phyloP scores from a whole-genome alignment of 2,888 invertebrate genomes.

The Amphiduros pacificus region DNA sequence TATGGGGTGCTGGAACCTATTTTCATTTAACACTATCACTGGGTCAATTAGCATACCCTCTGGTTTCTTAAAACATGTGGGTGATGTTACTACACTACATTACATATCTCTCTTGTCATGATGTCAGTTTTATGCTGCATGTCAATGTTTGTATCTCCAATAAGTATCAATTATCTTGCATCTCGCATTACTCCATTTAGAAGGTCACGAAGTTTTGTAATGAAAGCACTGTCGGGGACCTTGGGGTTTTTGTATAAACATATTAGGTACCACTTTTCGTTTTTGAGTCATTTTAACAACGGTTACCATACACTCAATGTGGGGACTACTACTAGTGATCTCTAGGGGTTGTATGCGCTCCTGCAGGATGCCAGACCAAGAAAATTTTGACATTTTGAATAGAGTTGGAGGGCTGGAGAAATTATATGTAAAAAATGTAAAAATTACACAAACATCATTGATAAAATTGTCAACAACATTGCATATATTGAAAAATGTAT shows the following conservation, averaged over 20 bases:
- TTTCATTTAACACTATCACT: neutral
- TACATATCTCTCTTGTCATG: neutral
- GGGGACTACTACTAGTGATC: too few species aligned
- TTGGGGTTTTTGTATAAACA: neutral
- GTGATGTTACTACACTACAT: neutral
- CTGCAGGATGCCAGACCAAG: too few species aligned
- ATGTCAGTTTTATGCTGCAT: neutral
- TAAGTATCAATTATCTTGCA: neutral
- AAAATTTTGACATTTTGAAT: too few species aligned
- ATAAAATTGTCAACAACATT: too few species aligned
- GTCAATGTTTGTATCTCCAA: neutral
- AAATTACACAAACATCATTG: too few species aligned
- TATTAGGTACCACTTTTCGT: neutral
- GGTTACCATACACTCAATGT: too few species aligned
- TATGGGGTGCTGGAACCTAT: neutral
- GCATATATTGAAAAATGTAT: too few species aligned
- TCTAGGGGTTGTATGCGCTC: too few species aligned
- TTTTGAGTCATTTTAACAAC: too few species aligned
- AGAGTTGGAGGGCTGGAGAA: too few species aligned
- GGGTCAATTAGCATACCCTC: neutral
- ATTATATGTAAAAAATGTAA: too few species aligned
- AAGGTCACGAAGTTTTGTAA: too few species aligned
- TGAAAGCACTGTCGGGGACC: neutral
- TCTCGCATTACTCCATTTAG: neutral
- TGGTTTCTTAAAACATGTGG: neutral